Base-by-base conservation (phyloP, 2,888 invertebrate genomes). In the Euplagia quadripunctaria region DNA sequence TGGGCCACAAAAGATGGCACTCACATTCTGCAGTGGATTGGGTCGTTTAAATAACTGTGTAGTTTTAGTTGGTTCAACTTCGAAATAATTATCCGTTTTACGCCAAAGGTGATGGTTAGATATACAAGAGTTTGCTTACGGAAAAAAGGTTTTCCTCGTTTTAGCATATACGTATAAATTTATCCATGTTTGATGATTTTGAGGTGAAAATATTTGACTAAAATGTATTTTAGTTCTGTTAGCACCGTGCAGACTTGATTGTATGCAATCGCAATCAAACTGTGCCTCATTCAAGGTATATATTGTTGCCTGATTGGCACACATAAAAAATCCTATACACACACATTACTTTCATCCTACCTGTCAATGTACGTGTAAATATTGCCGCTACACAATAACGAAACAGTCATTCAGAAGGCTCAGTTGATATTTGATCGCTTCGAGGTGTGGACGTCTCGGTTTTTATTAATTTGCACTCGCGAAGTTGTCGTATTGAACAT, bases 381-480 rank as follows among this genome's bases (percentile, higher is more conserved):
- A 58, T 64, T 74, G 74, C 77, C 76, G 80, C 85, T 83, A 82
- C 82, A 85, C 86, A 84, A 87, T 84, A 84, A 87, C 84, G 87
- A 89, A 87, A 88, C 82, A 87, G 85, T 86, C 86, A 87, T 85
- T 86, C 77, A 70, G 31, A 9, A 7, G 31, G 52, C 74, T 86
- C 89, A 91, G 94, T 95, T 92, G 89, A 89, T 91, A 92, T 86
- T 88, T 83, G 89, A 84, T 86, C 86, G 86, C 85, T 84, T 79
- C 43, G 51, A 75, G 70, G 83, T 69, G 70, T 86, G 86, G 88
- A 89, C 91, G 93, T 89, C 72, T 82, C 63, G 81, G 66, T 75
- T 78, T 64, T 63, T 12, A 76, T 46, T 41, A 77, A 64, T 75
- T 78, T 71, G 67, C 43, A 74, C 73, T 74, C 85, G 86, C 87